Evolutionary conservation across 2,113 vertebrate species (phyloP).

Genomic region (Mystacornis crossleyi): DNA sequence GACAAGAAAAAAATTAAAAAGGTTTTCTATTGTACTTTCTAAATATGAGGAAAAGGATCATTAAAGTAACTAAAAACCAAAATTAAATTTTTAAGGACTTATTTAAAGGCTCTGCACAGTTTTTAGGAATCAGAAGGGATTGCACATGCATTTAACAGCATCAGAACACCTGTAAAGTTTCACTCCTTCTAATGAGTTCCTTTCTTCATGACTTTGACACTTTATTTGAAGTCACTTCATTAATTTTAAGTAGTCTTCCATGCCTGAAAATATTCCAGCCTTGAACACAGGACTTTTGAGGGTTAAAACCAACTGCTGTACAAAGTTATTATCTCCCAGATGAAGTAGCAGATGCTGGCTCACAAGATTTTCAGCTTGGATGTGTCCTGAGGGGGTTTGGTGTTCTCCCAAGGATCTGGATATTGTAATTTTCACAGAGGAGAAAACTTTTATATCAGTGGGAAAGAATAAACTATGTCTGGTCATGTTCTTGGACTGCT

Average conservation of each 20-base stretch:
- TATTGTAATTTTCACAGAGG: background rate
- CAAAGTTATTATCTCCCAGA: background rate
- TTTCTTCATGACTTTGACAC: background rate
- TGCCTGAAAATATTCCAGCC: background rate
- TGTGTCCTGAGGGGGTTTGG: background rate
- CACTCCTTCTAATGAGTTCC: background rate
- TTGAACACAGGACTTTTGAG: background rate
- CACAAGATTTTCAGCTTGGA: background rate
- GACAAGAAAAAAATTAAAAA: background rate
- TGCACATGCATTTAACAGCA: background rate
- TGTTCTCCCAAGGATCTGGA: background rate
- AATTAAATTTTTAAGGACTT: background rate
- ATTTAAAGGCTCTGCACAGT: background rate
- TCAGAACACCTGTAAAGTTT: background rate
- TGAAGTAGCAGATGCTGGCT: background rate
- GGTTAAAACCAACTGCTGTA: background rate
- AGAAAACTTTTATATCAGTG: background rate
- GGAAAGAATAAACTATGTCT: background rate
- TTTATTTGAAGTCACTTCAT: background rate
- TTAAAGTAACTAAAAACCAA: background rate
- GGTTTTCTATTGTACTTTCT: background rate
- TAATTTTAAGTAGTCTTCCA: background rate
- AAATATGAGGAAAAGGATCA: background rate
- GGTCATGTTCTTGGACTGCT: background rate
- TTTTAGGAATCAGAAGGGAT: background rate